Percentiles rank a stretch among this genome's conserved stretches.
These are phyloP conservation scores for Cremastobaeus sp. DNA, from an alignment of 2,888 invertebrate species.

Conservation along the genomic window DNA sequence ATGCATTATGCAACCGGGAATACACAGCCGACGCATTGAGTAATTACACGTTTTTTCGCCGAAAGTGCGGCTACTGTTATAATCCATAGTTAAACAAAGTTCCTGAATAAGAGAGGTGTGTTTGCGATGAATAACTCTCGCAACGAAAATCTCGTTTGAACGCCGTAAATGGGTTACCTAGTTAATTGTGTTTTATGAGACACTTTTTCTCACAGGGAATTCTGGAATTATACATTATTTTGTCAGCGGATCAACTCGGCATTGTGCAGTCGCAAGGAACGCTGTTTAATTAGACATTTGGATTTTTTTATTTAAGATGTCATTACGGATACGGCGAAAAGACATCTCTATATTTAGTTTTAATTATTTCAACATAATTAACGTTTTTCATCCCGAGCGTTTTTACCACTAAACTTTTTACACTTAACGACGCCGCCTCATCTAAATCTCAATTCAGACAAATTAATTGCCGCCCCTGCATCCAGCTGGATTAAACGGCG, in stretches of 20 bases:
- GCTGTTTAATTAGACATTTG: slow-evolving; percentile 2
- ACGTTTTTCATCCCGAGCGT: too few species aligned
- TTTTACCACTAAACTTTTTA: too few species aligned
- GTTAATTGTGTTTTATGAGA: slow-evolving; percentile 17
- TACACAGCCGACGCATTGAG: not conserved
- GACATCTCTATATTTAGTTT: too few species aligned
- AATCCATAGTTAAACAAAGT: not conserved
- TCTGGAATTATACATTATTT: slow-evolving; percentile 11
- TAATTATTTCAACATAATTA: not conserved
- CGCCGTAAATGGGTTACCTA: slow-evolving; percentile 20
- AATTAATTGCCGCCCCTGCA: too few species aligned
- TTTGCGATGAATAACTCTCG: slow-evolving; percentile 15
- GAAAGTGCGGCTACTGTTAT: not conserved
- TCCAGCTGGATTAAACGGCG: too few species aligned
- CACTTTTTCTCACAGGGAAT: slow-evolving; percentile 1
- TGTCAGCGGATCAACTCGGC: slow-evolving; percentile 5
- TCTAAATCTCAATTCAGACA: too few species aligned
- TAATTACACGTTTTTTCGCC: slow-evolving; percentile 10
- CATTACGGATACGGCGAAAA: not conserved
- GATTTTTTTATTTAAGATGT: too few species aligned
- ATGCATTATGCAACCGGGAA: not conserved
- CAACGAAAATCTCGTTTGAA: slow-evolving; percentile 14
- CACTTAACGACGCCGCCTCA: too few species aligned
- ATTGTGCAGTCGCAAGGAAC: not conserved
- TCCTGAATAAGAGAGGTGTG: slow-evolving; percentile 5